Evolutionary conservation across 2,888 invertebrate species (phyloP), one percentile per base, ranked within the genome.

Genomic region (Geotrupes spiniger): DNA sequence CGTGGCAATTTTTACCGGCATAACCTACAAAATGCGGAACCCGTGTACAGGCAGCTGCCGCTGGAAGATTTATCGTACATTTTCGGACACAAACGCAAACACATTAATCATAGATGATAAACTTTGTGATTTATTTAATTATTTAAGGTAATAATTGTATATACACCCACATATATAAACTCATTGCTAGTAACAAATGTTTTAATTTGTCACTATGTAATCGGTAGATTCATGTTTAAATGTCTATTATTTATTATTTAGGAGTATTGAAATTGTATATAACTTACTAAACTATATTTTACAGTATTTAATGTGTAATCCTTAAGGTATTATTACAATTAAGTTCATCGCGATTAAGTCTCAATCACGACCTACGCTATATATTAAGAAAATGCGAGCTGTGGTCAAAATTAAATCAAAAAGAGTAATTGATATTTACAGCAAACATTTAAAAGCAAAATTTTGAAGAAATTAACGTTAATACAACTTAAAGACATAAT

Each of bases 31-130:
- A 53, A 49, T 36, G 47, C 48, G 12, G 41, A 42, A 50, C 41
- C 54, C 33, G 64, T 65, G 51, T 68, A 68, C 58, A 60, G 68
- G 48, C 58, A 68, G 33, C 54, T 69, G 3, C 66, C 66, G 1
- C 54, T 58, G 27, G 63, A 68, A 46, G 68, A 69, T 51, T 59
- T 69, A 21, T 65, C 64, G 9, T 66, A 63, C 54, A 60, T 69
- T 45, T 69, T 69, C 51, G 68, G 67, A 10, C 54, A 62, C 47
- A 64, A 59, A 52, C 54, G 61, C 33, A 57, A 58, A 59, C 41
- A 27, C 44, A 41, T 21, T 17, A 36, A 46, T 38, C 37, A 26
- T 26, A 46, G 41, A 36, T 41, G 37, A 45, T 46, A 38, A 38
- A 15, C 36, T 46, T 46, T 46, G 40, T 41, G 41, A 40, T 46